Evolutionary conservation across 2,797 vertebrate genomes (phyloP).

Genomic region (Okamejei kenojei): DNA sequence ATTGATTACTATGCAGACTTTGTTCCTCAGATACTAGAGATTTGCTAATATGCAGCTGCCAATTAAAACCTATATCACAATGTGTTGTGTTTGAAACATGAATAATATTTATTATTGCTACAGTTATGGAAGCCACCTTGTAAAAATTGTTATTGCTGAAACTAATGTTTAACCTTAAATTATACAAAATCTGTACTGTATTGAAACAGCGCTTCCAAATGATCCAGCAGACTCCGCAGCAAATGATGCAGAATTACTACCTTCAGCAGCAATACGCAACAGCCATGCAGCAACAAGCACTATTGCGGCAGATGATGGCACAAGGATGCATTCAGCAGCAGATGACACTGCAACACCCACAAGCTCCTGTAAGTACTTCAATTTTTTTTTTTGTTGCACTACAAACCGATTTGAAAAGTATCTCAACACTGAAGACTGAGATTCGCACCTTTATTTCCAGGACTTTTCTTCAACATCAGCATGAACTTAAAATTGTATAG

Average conservation of each 20-base stretch:
- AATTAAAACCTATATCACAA: neutral
- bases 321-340: slow-evolving; percentile 47
- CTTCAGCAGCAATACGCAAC: slow-evolving; percentile 56
- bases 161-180: neutral
- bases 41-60: neutral
- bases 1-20: neutral
- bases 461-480: no score
- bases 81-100: neutral
- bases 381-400: neutral
- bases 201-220: slow-evolving; percentile 46
- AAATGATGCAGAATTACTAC: slow-evolving; percentile 66
- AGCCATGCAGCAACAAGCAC: slow-evolving; percentile 44
- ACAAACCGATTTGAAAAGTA: neutral
- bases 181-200: neutral
- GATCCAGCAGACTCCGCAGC: slow-evolving; percentile 56
- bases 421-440: neutral
- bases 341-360: slow-evolving; percentile 46
- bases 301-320: slow-evolving; percentile 44
- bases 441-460: neutral
- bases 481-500: neutral
- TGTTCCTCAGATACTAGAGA: neutral
- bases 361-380: slow-evolving; percentile 31
- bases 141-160: neutral
- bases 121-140: neutral
- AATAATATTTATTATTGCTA: neutral